Percentiles rank a stretch among this genome's conserved stretches.
These are phyloP conservation scores for Apamea epomidion DNA, from an alignment of 2,888 invertebrate species.

Conservation along the genomic window DNA sequence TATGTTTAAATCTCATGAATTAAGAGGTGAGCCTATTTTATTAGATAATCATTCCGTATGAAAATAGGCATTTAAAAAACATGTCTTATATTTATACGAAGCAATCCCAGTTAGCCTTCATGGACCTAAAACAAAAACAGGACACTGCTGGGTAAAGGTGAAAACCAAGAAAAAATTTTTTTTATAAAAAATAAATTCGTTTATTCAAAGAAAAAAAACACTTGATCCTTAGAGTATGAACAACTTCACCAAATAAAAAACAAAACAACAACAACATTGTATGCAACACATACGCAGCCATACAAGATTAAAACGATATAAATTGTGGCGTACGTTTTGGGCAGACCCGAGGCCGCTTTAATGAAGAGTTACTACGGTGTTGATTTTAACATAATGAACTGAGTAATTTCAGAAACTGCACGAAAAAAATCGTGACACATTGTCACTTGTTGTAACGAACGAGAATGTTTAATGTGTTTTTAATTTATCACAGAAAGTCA, in stretches of 20 bases:
- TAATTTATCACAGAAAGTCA: background rate
- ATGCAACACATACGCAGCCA: conserved; percentile 39
- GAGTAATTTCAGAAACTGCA: conserved; percentile 75
- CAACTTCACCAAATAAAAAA: background rate
- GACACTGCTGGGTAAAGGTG: too few species aligned
- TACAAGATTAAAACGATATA: conserved; percentile 74
- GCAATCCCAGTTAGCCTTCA: background rate
- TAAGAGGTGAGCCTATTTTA: background rate
- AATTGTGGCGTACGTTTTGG: conserved; percentile 73
- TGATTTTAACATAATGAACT: conserved; percentile 85
- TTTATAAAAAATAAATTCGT: background rate
- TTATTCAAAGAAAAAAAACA: background rate
- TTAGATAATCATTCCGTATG: background rate
- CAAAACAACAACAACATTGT: conserved; percentile 20
- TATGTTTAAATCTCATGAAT: too few species aligned
- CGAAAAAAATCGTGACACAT: conserved; percentile 68
- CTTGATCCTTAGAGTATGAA: background rate
- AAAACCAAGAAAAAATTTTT: background rate
- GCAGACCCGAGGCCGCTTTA: conserved; percentile 74
- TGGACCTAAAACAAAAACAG: background rate
- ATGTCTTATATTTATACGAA: background rate
- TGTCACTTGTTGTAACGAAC: conserved; percentile 14
- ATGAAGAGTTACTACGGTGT: conserved; percentile 83
- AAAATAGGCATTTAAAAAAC: background rate
- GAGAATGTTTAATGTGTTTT: background rate